Conservation (phyloP, 2,797 vertebrate species). For the Taenioides sp. region DNA sequence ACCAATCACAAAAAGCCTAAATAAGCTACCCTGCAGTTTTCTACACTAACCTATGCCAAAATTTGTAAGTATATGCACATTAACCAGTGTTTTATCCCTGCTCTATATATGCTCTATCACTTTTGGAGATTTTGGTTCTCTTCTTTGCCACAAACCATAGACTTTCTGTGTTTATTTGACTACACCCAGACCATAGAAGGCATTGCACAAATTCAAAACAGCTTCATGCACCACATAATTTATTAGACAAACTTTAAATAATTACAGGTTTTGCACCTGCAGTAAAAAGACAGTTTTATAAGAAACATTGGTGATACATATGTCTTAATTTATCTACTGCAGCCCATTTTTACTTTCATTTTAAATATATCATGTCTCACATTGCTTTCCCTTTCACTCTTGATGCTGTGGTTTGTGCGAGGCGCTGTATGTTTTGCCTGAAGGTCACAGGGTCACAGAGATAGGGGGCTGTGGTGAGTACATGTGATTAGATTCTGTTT, state of each 20-base stretch:
- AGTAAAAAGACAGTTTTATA: background rate
- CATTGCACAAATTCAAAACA: slow-evolving; percentile 48
- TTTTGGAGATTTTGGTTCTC: too few relatives aligned
- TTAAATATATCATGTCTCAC: slow-evolving; percentile 17
- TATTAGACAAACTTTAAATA: background rate
- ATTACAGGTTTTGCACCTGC: background rate
- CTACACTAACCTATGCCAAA: background rate
- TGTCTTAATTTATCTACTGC: background rate
- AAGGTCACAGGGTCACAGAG: slow-evolving; percentile 59
- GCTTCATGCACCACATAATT: slow-evolving; percentile 17
- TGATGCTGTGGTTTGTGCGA: slow-evolving; percentile 31
- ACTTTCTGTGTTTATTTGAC: slow-evolving; percentile 35
- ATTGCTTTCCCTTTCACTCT: slow-evolving; percentile 7
- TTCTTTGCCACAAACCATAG: slow-evolving; percentile 13
- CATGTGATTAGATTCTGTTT: slow-evolving; percentile 36
- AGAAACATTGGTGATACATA: background rate
- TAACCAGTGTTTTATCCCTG: slow-evolving; percentile 10
- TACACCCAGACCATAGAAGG: slow-evolving; percentile 43
- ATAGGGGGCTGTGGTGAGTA: slow-evolving; percentile 22
- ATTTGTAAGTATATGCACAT: background rate
- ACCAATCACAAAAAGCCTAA: background rate
- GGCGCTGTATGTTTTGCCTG: slow-evolving; percentile 53
- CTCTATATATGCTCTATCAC: too few relatives aligned
- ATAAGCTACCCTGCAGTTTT: background rate
- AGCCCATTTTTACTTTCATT: slow-evolving; percentile 36